These are phyloP conservation scores for Parotia lawesii DNA, from an alignment of 2,113 vertebrate genomes.

Conservation along the genomic window DNA sequence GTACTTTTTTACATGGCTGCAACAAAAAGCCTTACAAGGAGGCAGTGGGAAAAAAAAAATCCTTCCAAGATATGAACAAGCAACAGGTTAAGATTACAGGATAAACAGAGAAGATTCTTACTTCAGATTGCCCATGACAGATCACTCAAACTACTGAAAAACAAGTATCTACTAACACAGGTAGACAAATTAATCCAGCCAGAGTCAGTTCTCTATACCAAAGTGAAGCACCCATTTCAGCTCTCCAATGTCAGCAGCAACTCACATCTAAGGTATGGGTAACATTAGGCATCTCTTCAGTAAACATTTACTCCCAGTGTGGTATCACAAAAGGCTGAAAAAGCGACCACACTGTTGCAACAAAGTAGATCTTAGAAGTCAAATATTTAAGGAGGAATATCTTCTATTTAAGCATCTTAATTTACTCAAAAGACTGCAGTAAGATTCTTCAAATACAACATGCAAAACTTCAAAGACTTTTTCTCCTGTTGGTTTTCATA, in stretches of 20 bases:
- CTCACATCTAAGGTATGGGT: fast-evolving
- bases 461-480: not conserved
- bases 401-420: not conserved
- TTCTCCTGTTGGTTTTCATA: not conserved
- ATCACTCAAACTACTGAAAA: not conserved
- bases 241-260: not conserved
- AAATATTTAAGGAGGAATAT: not conserved
- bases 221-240: not conserved
- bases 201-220: not conserved
- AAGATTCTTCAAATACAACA: not conserved
- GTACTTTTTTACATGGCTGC: not conserved
- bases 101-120: not conserved
- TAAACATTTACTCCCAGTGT: not conserved
- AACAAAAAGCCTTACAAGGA: not conserved
- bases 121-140: not conserved
- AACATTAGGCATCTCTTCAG: not conserved
- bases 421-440: not conserved
- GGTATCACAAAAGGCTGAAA: not conserved
- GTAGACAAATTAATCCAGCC: not conserved
- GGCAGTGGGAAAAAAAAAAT: fast-evolving
- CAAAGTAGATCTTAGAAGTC: not conserved
- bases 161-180: not conserved
- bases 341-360: not conserved
- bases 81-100: not conserved
- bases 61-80: not conserved